A percentile compares a stretch with the other conserved stretches of the same genome.
Conservation (phyloP, 2,888 invertebrate genomes). For the Sphaerophoria taeniata region DNA sequence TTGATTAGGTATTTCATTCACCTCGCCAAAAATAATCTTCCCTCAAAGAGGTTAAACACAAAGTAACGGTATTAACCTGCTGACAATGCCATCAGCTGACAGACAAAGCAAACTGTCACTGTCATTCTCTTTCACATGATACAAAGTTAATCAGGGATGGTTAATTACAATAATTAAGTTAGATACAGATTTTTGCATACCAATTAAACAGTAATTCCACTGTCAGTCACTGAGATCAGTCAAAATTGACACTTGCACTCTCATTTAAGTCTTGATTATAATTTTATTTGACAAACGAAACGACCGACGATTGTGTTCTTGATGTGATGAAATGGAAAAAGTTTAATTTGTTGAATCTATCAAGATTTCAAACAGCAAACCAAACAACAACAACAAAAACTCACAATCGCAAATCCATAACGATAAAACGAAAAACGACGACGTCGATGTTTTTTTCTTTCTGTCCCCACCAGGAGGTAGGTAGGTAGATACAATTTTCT, state of each 20-base stretch:
- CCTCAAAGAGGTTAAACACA: conserved; percentile 3
- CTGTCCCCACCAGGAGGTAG: not conserved
- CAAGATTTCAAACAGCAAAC: not conserved
- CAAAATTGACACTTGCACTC: conserved; percentile 43
- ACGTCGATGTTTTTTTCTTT: not conserved
- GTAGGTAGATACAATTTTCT: conserved; percentile 17
- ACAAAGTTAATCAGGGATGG: not conserved
- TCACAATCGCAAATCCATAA: conserved; percentile 27
- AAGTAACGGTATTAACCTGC: conserved; percentile 11
- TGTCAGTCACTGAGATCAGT: conserved; percentile 35
- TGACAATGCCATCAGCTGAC: conserved; percentile 8
- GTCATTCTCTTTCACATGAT: not conserved
- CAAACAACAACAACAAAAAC: too few relatives aligned
- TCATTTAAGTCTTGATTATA: conserved; percentile 25
- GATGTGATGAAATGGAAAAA: not conserved
- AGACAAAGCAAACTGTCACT: not conserved
- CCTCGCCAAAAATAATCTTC: not conserved
- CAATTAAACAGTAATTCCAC: conserved; percentile 47
- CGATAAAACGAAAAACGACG: not conserved
- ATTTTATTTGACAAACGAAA: not conserved
- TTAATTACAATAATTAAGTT: not conserved
- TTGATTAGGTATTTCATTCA: not conserved
- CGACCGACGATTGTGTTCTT: not conserved
- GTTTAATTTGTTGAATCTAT: not conserved
- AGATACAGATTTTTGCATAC: conserved; percentile 33